Percentiles rank a stretch among this genome's conserved stretches.
These are phyloP conservation scores for Glossophaga mutica DNA, from an alignment of 2,797 vertebrate species.

Conservation along the genomic window DNA sequence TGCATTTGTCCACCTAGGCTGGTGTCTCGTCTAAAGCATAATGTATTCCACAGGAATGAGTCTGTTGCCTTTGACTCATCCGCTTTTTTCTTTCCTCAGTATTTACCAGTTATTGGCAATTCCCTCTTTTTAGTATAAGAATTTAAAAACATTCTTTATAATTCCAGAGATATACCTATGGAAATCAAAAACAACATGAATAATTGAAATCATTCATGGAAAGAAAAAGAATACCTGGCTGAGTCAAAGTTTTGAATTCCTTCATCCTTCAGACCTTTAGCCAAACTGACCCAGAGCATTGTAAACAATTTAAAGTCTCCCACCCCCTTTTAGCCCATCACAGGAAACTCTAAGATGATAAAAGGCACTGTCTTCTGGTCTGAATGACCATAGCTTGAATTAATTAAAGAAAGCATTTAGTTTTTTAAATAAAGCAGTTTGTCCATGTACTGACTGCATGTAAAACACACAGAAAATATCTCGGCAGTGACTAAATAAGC, in stretches of 20 bases:
- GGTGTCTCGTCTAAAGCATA: background rate
- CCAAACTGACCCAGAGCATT: background rate
- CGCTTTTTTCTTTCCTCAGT: background rate
- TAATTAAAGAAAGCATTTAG: constrained; percentile 43
- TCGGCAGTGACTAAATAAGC: background rate
- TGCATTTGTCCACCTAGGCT: background rate
- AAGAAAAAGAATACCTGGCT: background rate
- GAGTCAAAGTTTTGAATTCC: constrained; percentile 9
- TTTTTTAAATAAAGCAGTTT: background rate
- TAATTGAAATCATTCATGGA: background rate
- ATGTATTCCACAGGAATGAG: background rate
- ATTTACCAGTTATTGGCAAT: background rate
- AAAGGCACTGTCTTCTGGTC: background rate
- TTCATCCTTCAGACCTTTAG: background rate
- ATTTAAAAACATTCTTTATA: constrained; percentile 9
- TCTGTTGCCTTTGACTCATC: background rate
- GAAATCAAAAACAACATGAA: background rate
- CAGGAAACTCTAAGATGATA: background rate
- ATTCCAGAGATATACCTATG: background rate
- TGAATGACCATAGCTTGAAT: background rate
- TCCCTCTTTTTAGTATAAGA: background rate
- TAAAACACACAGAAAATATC: background rate
- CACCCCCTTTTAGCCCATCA: background rate
- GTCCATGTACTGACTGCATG: background rate
- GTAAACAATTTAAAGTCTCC: background rate